Percentiles rank a stretch among this genome's conserved stretches.
Evolutionary conservation across 2,113 vertebrate genomes (phyloP).

Genomic region (Amazona vittata): DNA sequence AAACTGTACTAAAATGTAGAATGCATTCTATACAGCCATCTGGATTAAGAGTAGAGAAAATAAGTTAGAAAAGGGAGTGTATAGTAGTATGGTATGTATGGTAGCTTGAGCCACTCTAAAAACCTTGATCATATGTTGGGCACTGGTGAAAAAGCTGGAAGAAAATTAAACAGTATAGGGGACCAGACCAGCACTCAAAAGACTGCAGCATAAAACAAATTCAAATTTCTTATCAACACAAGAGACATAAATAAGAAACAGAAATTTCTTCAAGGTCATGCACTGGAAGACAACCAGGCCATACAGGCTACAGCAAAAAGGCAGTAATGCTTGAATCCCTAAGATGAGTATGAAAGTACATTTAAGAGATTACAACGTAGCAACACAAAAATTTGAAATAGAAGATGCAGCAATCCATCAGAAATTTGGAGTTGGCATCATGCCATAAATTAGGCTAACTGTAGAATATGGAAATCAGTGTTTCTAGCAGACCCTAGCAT

Average conservation of each 20-base stretch:
- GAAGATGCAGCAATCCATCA: neutral
- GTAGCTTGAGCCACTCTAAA: neutral
- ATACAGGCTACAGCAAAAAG: neutral
- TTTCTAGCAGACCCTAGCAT: neutral
- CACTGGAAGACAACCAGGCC: neutral
- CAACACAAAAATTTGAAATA: neutral
- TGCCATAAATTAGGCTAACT: neutral
- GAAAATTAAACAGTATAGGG: neutral
- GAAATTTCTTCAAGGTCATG: neutral
- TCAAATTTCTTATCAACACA: neutral
- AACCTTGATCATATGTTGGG: neutral
- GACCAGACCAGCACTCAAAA: neutral
- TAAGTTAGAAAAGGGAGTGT: neutral
- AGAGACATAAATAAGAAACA: neutral
- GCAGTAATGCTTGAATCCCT: neutral
- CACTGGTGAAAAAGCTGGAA: neutral
- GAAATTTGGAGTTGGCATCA: neutral
- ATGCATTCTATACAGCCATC: neutral
- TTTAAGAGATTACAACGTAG: neutral
- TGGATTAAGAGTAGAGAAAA: neutral
- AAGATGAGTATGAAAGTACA: neutral
- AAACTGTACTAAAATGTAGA: neutral
- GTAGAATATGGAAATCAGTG: accelerated
- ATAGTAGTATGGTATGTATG: neutral
- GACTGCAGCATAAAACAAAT: neutral